Evolutionary conservation across 2,113 vertebrate genomes (phyloP).

Genomic region (Uria aalge): DNA sequence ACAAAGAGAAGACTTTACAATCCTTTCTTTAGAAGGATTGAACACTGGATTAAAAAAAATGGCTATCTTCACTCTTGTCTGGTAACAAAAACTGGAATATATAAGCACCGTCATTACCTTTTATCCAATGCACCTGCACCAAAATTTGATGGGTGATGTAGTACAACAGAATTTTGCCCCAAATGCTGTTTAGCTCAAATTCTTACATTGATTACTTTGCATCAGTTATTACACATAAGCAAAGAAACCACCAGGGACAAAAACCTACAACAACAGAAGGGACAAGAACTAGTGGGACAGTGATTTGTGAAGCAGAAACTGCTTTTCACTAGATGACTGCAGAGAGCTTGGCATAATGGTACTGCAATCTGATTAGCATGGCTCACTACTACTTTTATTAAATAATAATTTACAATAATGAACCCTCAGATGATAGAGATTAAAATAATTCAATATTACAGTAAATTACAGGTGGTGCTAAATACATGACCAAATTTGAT

Average conservation of each 20-base stretch:
- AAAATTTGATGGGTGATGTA: not conserved
- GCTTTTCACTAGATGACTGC: not conserved
- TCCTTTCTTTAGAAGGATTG: not conserved
- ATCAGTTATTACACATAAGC: not conserved
- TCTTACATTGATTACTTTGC: not conserved
- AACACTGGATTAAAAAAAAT: not conserved
- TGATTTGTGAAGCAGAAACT: not conserved
- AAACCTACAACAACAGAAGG: not conserved
- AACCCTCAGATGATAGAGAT: not conserved
- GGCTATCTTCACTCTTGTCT: not conserved
- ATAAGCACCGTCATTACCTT: not conserved
- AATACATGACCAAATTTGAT: not conserved
- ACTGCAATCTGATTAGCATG: not conserved
- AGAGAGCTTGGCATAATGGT: not conserved
- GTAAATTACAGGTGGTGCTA: not conserved
- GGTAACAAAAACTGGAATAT: not conserved
- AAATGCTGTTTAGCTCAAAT: not conserved
- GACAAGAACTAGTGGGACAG: not conserved
- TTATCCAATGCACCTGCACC: not conserved
- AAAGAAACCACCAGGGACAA: not conserved
- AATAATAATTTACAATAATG: slow-evolving; percentile 15
- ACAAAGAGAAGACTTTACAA: not conserved
- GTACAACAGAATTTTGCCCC: not conserved
- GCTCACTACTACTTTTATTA: slow-evolving; percentile 8
- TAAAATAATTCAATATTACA: slow-evolving; percentile 18